These are phyloP conservation scores for Drosophila mojavensis DNA, from an alignment of 1,140 invertebrate species.

Conservation along the genomic window DNA sequence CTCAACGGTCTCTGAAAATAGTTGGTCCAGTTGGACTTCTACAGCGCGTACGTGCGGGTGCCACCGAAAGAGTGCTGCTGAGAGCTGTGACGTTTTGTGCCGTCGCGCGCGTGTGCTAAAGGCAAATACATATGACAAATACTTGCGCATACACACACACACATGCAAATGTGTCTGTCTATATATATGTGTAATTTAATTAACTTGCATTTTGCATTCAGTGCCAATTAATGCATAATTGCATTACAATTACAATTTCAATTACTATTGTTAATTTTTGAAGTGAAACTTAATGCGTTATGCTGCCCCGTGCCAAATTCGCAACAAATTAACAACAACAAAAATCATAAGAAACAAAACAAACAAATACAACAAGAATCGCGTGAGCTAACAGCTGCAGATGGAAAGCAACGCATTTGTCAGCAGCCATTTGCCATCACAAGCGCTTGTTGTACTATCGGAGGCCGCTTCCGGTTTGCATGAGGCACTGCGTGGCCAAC, in stretches of 20 bases:
- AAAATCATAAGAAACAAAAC: neutral
- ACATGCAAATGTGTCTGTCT: neutral
- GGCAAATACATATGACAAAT: conserved; percentile 20
- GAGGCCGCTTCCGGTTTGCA: conserved; percentile 89
- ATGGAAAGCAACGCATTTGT: conserved; percentile 85
- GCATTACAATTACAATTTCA: conserved; percentile 46
- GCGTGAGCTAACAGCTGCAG: conserved; percentile 57
- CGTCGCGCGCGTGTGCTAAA: conserved; percentile 30
- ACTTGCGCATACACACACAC: conserved; percentile 17
- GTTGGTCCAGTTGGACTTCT: conserved; percentile 72
- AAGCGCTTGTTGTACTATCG: conserved; percentile 92
- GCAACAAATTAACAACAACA: conserved; percentile 40
- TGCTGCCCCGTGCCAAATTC: conserved; percentile 57
- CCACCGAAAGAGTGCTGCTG: conserved; percentile 36
- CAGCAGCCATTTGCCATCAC: conserved; percentile 88
- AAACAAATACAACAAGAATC: conserved; percentile 16
- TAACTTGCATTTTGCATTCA: conserved; percentile 34
- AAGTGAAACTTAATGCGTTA: conserved; percentile 57
- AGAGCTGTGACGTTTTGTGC: conserved; percentile 18
- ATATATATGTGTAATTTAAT: conserved; percentile 29
- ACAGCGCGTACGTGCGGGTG: conserved; percentile 77
- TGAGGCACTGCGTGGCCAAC: conserved; percentile 90
- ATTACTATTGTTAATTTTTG: conserved; percentile 38
- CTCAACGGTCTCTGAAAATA: conserved; percentile 36
- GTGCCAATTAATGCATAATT: conserved; percentile 41